A percentile compares a stretch with the other conserved stretches of the same genome.
phyloP scores from a whole-genome alignment of 2,113 vertebrate genomes.

The Chionodraco myersi region DNA sequence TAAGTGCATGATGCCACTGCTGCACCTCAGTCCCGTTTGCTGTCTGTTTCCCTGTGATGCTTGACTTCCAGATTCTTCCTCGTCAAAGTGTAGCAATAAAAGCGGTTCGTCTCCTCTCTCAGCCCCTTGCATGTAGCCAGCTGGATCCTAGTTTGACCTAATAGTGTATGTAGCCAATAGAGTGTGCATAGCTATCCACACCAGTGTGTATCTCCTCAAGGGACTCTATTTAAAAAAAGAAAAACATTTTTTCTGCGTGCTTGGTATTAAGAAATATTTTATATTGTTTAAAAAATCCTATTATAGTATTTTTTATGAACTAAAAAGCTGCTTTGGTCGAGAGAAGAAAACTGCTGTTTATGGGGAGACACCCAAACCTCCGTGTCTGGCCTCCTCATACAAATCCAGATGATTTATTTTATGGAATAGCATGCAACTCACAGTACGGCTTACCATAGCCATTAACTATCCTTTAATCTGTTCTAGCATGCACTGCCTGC shows the following conservation, averaged over 20 bases:
- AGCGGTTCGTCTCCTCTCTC: slow-evolving; percentile 59
- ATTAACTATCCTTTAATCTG: slow-evolving; percentile 63
- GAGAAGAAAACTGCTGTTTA: slow-evolving; percentile 42
- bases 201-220: slow-evolving; percentile 56
- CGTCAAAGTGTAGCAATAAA: slow-evolving; percentile 82
- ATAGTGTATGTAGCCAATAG: slow-evolving; percentile 74
- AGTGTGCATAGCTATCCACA: slow-evolving; percentile 68
- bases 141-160: slow-evolving; percentile 64
- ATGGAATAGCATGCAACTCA: slow-evolving; percentile 64
- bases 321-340: slow-evolving; percentile 59
- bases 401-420: slow-evolving; percentile 66
- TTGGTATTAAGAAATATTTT: slow-evolving; percentile 65
- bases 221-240: slow-evolving; percentile 31
- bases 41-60: slow-evolving; percentile 73
- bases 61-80: slow-evolving; percentile 81
- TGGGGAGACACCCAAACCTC: slow-evolving; percentile 62
- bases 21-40: slow-evolving; percentile 69
- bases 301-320: slow-evolving; percentile 73
- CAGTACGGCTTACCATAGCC: slow-evolving; percentile 64
- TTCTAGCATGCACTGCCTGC: slow-evolving; percentile 69
- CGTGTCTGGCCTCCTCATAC: slow-evolving; percentile 54
- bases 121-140: slow-evolving; percentile 75
- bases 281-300: slow-evolving; percentile 60
- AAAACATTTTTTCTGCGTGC: slow-evolving; percentile 41
- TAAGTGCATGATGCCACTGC: slow-evolving; percentile 74